Evolutionary conservation across 2,797 vertebrate genomes (phyloP), one percentile per base, ranked within the genome.

Genomic region (Urosaurus nigricauda): DNA sequence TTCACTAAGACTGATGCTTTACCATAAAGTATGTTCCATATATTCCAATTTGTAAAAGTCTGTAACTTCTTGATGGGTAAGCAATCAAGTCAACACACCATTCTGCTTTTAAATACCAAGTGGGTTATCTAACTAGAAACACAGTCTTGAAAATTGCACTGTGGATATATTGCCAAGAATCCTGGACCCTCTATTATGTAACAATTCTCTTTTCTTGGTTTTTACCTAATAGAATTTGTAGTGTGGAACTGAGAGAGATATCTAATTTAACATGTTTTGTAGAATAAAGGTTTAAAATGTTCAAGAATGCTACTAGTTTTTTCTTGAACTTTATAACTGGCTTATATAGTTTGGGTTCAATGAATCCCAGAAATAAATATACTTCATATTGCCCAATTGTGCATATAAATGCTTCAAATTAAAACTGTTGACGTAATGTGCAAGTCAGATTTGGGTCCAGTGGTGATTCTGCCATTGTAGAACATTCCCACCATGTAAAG

Each of bases 271-370:
- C 58, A 21, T 85, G 47, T 81, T 94, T 93, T 93, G 85, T 35
- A 82, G 51, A 96, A 94, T 96, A 96, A 95, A 94, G 80, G 2
- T 56, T 13, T 47, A 79, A 35, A 65, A 87, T 9, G 60, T 83
- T 6, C 14, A 87, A 17, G 11, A 14, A 40, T 24, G 16, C 14
- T 2, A 11, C 29, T 5, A 21, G 21, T 26, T 87, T 88, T 88
- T 16, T 79, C 14, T 35, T 84, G 14, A 16, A 56, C 47, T 79
- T 43, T 47, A 9, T 40, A 75, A 75, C 7, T 16, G 9, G 29
- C 29, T 32, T 32, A 68, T 68, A 19, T 56, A 56, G 53, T 13
- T 68, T 68, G 8, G 29, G 8, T 24, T 68, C 26, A 29, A 68
- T 9, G 65, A 12, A 12, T 12, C 65, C 26, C 29, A 26, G 65